phyloP scores from a whole-genome alignment of 2,113 vertebrate species.

The Etheostoma cragini region DNA sequence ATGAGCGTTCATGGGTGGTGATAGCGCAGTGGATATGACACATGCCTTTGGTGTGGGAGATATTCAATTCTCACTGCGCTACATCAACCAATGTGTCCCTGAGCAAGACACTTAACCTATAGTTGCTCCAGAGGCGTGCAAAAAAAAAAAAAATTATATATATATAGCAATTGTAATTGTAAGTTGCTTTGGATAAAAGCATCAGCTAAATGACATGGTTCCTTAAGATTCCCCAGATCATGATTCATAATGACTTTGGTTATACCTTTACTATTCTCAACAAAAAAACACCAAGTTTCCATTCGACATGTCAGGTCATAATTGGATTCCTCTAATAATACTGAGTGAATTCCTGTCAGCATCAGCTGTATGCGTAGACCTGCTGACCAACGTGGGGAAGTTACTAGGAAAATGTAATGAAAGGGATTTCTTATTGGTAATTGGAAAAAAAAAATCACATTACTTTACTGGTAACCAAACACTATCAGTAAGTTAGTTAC shows the following conservation, averaged over 20 bases:
- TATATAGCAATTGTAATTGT: too few species aligned
- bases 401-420: neutral
- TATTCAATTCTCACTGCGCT: too few species aligned
- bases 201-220: neutral
- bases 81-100: too few species aligned
- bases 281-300: neutral
- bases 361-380: neutral
- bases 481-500: neutral
- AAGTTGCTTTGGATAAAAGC: too few species aligned
- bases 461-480: neutral
- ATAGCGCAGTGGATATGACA: too few species aligned
- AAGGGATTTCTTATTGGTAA: neutral
- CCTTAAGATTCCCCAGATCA: neutral
- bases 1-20: neutral
- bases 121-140: too few species aligned
- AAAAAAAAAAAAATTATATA: too few species aligned
- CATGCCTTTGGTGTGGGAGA: too few species aligned
- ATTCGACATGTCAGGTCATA: constrained; percentile 2
- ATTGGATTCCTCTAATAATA: neutral
- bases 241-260: too few species aligned
- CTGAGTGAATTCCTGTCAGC: neutral
- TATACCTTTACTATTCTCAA: too few species aligned
- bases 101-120: too few species aligned
- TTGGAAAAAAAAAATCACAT: neutral
- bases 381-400: neutral